These are phyloP conservation scores for Drosophila hydei DNA, from an alignment of 1,140 invertebrate species.

Conservation along the genomic window DNA sequence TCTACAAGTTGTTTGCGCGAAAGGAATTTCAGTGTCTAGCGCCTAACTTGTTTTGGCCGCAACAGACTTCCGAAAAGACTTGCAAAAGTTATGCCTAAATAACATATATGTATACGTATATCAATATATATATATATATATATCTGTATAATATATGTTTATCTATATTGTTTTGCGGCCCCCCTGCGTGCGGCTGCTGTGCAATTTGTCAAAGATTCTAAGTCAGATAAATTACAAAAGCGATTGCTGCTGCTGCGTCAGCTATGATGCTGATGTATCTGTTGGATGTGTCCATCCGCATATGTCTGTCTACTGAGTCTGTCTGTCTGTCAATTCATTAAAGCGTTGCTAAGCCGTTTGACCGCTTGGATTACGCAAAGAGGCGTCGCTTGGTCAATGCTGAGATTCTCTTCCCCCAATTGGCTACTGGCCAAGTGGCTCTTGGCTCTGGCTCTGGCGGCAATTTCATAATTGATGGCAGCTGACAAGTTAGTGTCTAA, in stretches of 20 bases:
- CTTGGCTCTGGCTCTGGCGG: conserved; percentile 15
- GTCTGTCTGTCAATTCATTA: conserved; percentile 41
- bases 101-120: conserved; percentile 1
- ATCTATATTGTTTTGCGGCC: conserved; percentile 14
- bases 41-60: conserved; percentile 37
- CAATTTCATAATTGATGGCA: conserved; percentile 68
- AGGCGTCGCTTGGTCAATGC: conserved; percentile 16
- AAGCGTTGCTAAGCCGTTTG: conserved; percentile 39
- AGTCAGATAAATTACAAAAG: conserved; percentile 56
- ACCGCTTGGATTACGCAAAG: conserved; percentile 45
- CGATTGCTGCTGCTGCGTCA: conserved; percentile 21
- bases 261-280: conserved; percentile 37
- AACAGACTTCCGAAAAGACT: conserved; percentile 53
- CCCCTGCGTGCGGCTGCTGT: conserved; percentile 41
- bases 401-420: conserved; percentile 12
- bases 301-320: conserved; percentile 6
- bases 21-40: conserved; percentile 55
- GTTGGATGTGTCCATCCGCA: conserved; percentile 29
- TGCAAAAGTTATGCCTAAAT: conserved; percentile 42
- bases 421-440: conserved; percentile 3
- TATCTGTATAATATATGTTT: neutral
- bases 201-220: conserved; percentile 63
- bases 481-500: conserved; percentile 54
- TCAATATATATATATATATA: conserved; percentile 2
- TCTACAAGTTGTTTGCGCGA: conserved; percentile 41